Evolutionary conservation across 2,113 vertebrate genomes (phyloP).

Genomic region (Hiodon alosoides): DNA sequence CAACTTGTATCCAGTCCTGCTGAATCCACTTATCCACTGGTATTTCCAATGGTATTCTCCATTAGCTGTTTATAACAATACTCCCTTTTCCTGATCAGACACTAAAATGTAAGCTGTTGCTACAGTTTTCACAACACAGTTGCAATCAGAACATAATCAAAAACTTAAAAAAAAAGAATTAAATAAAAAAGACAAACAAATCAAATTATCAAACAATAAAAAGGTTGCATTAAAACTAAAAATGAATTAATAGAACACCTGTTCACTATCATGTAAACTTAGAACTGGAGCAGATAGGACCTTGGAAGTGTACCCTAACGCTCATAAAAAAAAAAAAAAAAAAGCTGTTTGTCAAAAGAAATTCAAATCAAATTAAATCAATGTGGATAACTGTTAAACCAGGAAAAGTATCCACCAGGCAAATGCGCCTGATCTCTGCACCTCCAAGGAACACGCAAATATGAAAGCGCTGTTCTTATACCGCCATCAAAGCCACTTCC

Average conservation of each 20-base stretch:
- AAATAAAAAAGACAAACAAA: not conserved
- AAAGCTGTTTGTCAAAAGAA: not conserved
- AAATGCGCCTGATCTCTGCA: not conserved
- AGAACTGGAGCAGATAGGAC: no score
- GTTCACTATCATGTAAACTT: not conserved
- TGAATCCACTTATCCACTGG: not conserved
- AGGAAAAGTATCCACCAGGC: not conserved
- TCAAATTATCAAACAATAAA: not conserved
- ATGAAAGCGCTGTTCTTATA: slow-evolving; percentile 6
- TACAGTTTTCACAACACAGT: not conserved
- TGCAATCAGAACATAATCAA: not conserved
- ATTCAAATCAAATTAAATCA: not conserved
- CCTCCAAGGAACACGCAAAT: not conserved
- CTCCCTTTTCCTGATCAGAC: not conserved
- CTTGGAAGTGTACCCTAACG: no score
- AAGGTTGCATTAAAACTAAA: not conserved
- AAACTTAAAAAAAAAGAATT: not conserved
- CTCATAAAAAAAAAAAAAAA: not conserved
- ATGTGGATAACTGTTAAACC: not conserved
- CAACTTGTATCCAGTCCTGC: not conserved
- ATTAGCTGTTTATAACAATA: not conserved
- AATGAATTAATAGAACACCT: not conserved
- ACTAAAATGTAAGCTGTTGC: not conserved
- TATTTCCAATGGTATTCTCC: not conserved
- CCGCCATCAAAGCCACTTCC: slow-evolving; percentile 24